Evolutionary conservation across 2,113 vertebrate species (phyloP), one percentile per base, ranked within the genome.

Genomic region (Heterotilapia buettikoferi): DNA sequence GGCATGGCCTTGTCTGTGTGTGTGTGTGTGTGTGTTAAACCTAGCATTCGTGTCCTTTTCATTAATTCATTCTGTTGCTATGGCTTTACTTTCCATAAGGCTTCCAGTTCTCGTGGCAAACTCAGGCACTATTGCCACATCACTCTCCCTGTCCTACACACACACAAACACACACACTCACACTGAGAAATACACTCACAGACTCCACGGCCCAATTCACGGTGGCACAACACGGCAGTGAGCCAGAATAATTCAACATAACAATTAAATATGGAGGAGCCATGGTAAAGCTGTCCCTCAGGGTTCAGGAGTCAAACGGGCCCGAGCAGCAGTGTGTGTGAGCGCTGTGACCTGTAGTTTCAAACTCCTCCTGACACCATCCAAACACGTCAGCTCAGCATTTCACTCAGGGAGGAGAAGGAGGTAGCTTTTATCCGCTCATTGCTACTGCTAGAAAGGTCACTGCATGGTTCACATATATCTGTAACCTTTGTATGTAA

Each of bases 231-330:
- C 94, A 96, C 87, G 88, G 82, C 92, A 89, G 84, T 26, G 83
- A 80, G 93, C 90, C 93, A 93, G 94, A 96, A 96, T 96, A 93
- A 96, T 95, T 96, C 88, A 96, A 93, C 88, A 57, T 61, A 84
- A 93, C 84, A 63, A 95, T 96, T 92, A 96, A 96, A 96, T 94
- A 96, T 96, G 93, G 83, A 96, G 84, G 85, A 95, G 94, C 81
- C 1, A 71, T n/a, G 89, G 92, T 11, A 66, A 84, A 54, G 79
- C 84, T 50, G 86, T 90, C 90, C 90, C 93, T 89, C 81, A 29
- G 84, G 71, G 91, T 86, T 80, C 63, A 63, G 90, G 82, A 90
- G 87, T 84, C 31, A 84, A 90, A 92, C 50, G 82, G 78, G 85
- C 84, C 78, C 79, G 19, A 88, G 90, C 87, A 91, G 93, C 88